Conservation (phyloP, 2,113 vertebrate genomes). For the Panthera tigris region DNA sequence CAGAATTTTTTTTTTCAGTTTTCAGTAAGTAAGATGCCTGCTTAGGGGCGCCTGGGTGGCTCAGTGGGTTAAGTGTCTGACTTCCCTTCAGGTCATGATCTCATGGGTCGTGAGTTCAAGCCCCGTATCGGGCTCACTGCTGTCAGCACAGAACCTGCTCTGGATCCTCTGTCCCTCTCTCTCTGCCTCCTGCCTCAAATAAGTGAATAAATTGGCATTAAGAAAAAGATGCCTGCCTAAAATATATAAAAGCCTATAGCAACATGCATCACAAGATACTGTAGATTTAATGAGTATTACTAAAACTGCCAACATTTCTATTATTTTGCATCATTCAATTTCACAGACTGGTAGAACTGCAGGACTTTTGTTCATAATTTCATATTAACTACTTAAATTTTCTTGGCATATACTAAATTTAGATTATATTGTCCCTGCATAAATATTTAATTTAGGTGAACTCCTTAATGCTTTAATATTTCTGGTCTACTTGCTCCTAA, state of each 20-base stretch:
- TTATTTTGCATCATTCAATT: constrained; percentile 48
- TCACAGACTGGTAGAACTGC: constrained; percentile 49
- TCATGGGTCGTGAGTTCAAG: too few relatives aligned
- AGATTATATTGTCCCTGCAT: constrained; percentile 78
- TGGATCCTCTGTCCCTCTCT: too few relatives aligned
- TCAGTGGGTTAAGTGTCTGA: too few relatives aligned
- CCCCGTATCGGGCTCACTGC: too few relatives aligned
- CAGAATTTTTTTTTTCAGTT: not conserved
- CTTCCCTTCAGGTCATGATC: too few relatives aligned
- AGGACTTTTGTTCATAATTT: constrained; percentile 64
- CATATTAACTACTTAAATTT: constrained; percentile 58
- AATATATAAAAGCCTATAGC: constrained; percentile 43
- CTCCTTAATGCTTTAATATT: constrained; percentile 78
- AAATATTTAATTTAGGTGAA: constrained; percentile 82
- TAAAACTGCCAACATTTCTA: constrained; percentile 49
- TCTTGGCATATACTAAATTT: constrained; percentile 62
- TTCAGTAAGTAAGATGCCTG: constrained; percentile 9
- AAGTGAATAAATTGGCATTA: too few relatives aligned
- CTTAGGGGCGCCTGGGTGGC: too few relatives aligned
- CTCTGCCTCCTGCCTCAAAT: too few relatives aligned
- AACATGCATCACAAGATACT: not conserved
- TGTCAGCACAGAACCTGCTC: too few relatives aligned
- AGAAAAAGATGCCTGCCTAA: constrained; percentile 28
- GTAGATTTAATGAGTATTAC: constrained; percentile 28
- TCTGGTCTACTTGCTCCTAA: constrained; percentile 78